A percentile compares a stretch with the other conserved stretches of the same genome.
Evolutionary conservation across 2,797 vertebrate species (phyloP).

Genomic region (Todus mexicanus): DNA sequence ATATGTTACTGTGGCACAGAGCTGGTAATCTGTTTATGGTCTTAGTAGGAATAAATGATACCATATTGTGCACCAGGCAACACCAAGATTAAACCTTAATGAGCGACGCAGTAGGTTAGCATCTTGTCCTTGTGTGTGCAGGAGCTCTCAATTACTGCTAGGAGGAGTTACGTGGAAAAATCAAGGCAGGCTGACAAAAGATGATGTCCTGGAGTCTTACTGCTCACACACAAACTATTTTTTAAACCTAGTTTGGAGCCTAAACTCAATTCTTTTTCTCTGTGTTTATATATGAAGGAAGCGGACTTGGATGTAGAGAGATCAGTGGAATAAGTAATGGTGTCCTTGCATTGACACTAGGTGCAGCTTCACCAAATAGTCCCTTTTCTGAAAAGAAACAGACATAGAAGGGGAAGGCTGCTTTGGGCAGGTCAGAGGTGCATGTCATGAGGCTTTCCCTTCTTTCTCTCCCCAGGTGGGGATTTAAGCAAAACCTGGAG

Average conservation of each 20-base stretch:
- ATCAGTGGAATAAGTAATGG: constrained; percentile 9
- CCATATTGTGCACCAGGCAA: not conserved
- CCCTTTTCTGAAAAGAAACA: constrained; percentile 26
- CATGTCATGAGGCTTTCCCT: not conserved
- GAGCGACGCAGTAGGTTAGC: not conserved
- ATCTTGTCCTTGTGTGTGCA: not conserved
- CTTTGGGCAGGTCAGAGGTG: constrained; percentile 21
- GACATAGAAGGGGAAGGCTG: constrained; percentile 20
- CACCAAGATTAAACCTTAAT: not conserved
- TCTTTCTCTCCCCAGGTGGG: not conserved
- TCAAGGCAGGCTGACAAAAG: not conserved
- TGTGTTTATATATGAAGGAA: not conserved
- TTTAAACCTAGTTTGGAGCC: not conserved
- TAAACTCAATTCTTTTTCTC: not conserved
- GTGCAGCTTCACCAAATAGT: not conserved
- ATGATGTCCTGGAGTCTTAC: not conserved
- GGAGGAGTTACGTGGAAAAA: not conserved
- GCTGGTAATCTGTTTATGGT: not conserved
- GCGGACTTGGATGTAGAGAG: constrained; percentile 14
- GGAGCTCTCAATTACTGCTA: not conserved
- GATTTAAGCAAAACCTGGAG: not conserved
- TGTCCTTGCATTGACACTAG: not conserved
- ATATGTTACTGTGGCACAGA: not conserved
- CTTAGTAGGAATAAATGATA: not conserved
- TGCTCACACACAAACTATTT: not conserved